Conservation (phyloP, 2,888 invertebrate species). For the Lithophane ornitopus region DNA sequence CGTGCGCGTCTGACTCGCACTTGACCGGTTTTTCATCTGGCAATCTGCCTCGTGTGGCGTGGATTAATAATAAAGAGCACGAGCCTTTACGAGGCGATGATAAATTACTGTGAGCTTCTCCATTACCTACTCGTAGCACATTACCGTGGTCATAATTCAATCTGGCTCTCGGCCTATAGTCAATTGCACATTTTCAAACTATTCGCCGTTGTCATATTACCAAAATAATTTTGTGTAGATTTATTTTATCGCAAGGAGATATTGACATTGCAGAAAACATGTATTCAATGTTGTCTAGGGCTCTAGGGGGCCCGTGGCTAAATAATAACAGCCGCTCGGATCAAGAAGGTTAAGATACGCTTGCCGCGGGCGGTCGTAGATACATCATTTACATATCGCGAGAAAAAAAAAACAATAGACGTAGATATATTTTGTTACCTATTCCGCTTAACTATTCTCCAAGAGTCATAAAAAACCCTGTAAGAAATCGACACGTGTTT, state of each 20-base stretch:
- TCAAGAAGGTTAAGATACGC: background rate
- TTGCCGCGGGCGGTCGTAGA: background rate
- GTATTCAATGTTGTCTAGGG: background rate
- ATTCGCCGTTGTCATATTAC: constrained; percentile 6
- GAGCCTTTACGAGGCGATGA: constrained; percentile 40
- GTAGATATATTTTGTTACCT: too few species aligned
- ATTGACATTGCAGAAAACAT: background rate
- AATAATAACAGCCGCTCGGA: background rate
- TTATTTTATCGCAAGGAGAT: constrained; percentile 13
- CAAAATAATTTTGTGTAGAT: background rate
- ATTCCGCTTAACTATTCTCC: too few species aligned
- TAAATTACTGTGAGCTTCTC: constrained; percentile 43
- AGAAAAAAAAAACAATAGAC: too few species aligned
- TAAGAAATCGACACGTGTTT: too few species aligned
- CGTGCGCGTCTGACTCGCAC: too few species aligned
- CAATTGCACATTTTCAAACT: constrained; percentile 38
- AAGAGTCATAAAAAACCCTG: too few species aligned
- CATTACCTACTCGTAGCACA: constrained; percentile 46
- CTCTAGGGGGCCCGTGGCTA: background rate
- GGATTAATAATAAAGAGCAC: constrained; percentile 25
- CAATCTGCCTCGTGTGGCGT: constrained; percentile 17
- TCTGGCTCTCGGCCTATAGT: constrained; percentile 33
- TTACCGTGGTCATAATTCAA: constrained; percentile 57
- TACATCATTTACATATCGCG: background rate
- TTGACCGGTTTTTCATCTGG: constrained; percentile 22